Base-by-base conservation (phyloP, 2,113 vertebrate genomes). In the Rhabdomys dilectus region DNA sequence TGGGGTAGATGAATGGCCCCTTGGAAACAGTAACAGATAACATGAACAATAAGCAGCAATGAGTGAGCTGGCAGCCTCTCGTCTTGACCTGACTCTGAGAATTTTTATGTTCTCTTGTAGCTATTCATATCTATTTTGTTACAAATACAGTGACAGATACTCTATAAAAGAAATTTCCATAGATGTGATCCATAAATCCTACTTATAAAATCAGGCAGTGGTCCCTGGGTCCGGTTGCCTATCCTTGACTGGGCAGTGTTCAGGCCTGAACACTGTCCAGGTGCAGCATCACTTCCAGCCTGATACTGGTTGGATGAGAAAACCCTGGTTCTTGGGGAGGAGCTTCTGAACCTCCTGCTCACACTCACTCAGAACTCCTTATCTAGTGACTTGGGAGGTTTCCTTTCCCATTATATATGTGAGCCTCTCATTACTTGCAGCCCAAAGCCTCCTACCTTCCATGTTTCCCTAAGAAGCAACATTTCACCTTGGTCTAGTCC, bases 31-130 rank as follows among this genome's bases (percentile, higher is more conserved):
- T 64, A 60, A 72, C 26, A 56, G 48, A 17, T 72, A 82, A 39
- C 19, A 19, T 53, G 45, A 89, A 36, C 1, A 8, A 45, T 24
- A 24, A 36, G 6, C 17, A 39, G 24, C n/a, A 29, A 12, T 51
- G 53, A 62, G 29, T 66, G 60, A 66, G 48, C 45, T 56, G 62
- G 42, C 34, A 45, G 0, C 48, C 19, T 89, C 77, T 53, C 91
- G 77, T 24, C 31, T 21, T 66, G 51, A 68, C 29, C 70, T 76
- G 1, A 45, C 22, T 92, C 89, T 75, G 11, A 70, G 77, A 90
- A 21, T 94, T 95, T 80, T 85, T 39, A 58, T 95, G 75, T 88
- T 88, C 26, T 90, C 42, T 31, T 68, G 7, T 82, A 91, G 45
- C 29, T 60, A 84, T 17, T 96, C 58, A 80, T 16, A 88, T 88